Evolutionary conservation across 2,797 vertebrate genomes (phyloP).

Genomic region (Loriculus beryllinus): DNA sequence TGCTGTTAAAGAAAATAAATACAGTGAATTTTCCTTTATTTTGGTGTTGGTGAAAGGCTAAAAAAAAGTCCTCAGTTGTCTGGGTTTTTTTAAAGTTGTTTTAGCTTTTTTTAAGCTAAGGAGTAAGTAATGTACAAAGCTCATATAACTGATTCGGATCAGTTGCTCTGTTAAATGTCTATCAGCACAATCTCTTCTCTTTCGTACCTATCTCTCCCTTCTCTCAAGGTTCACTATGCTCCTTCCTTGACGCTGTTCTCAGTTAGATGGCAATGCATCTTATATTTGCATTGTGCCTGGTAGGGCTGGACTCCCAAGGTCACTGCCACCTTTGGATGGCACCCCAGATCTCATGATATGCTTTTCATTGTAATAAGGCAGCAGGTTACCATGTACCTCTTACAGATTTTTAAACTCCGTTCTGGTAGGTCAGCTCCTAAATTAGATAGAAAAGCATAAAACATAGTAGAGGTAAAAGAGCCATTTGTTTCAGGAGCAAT

Average conservation of each 20-base stretch:
- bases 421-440: neutral
- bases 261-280: neutral
- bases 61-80: neutral
- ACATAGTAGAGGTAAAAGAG: neutral
- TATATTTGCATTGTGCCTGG: neutral
- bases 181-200: neutral
- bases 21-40: neutral
- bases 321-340: neutral
- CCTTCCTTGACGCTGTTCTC: neutral
- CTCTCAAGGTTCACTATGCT: neutral
- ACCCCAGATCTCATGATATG: neutral
- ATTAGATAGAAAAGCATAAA: neutral
- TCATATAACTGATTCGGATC: neutral
- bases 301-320: neutral
- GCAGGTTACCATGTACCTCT: neutral
- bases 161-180: neutral
- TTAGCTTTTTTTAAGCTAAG: neutral
- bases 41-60: neutral
- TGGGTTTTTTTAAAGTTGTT: neutral
- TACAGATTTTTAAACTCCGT: neutral
- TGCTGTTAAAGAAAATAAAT: neutral
- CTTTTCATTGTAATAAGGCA: neutral
- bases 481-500: neutral
- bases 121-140: neutral
- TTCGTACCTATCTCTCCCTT: neutral